Base-by-base conservation (phyloP, 2,797 vertebrate genomes). In the Pristis pectinata region DNA sequence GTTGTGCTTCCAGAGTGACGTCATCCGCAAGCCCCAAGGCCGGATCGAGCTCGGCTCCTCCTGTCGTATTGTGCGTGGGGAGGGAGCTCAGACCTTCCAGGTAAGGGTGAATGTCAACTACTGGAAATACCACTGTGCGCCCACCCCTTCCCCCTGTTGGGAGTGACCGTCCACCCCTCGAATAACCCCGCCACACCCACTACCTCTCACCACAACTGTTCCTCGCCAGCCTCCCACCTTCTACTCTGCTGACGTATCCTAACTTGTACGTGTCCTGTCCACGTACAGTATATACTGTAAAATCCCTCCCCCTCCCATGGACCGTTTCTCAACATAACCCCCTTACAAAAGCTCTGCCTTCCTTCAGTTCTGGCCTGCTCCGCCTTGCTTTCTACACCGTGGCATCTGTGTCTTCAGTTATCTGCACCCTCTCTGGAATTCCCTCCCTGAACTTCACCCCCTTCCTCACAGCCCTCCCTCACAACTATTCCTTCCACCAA, bases 1-100 rank as follows among this genome's bases (percentile, higher is more conserved):
- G 41, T n/a, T 76, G 94, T 49, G 22, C 56, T 79, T 67, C 94
- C 95, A 99, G 99, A 99, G 98, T 91, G 99, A 99, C 0, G 97
- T 99, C 95, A 99, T 99, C 97, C 97, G 97, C 96, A 99, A 99
- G 96, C 98, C 99, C 94, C 98, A 98, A 95, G 98, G 99, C 94
- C 98, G 98, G 96, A 98, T 99, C 95, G 98, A 99, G 96, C 97
- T 99, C 95, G 98, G 98, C 96, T 98, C 98, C 0, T 98, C 96
- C 0, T 99, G 98, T 96, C 97, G 98, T 41, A 98, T 99, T 89
- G 95, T 98, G 19, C 98, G 98, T 59, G 98, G 98, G 94, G 99
- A 99, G 95, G 98, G 98, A 95, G 97, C 98, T 0, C 98, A 99
- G 95, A 99, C 98, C 0, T 99, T 99, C 96, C 99, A 99, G 96